Percentiles rank a stretch among this genome's conserved stretches.
Conservation (phyloP, 2,797 vertebrate species). For the Urosaurus nigricauda region DNA sequence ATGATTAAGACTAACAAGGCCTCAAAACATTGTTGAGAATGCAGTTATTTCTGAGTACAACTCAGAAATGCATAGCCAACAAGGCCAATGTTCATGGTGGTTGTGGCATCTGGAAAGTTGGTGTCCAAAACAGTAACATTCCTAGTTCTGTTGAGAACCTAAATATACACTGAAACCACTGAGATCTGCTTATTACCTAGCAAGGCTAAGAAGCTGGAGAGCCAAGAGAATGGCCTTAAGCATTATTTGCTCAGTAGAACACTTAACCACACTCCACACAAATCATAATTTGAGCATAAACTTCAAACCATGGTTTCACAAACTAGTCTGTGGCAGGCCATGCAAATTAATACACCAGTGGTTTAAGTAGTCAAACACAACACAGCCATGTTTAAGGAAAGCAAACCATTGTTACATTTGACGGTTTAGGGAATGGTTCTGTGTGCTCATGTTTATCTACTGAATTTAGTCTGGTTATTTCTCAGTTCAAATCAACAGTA, state of each 20-base stretch:
- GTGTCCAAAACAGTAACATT: not conserved
- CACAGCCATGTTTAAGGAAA: not conserved
- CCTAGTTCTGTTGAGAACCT: not conserved
- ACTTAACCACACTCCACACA: not conserved
- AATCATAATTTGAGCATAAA: not conserved
- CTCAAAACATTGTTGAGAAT: not conserved
- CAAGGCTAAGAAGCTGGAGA: not conserved
- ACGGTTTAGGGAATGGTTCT: not conserved
- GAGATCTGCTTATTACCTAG: not conserved
- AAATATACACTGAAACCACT: not conserved
- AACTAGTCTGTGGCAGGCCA: not conserved
- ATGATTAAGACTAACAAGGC: not conserved
- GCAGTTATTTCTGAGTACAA: not conserved
- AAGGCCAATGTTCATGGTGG: no score
- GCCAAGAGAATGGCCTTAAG: not conserved
- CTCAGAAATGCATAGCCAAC: not conserved
- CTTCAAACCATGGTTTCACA: not conserved
- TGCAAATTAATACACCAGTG: not conserved
- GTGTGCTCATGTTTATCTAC: not conserved
- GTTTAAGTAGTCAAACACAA: not conserved
- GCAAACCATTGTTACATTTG: not conserved
- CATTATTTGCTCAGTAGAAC: not conserved
- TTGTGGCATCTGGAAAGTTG: no score
- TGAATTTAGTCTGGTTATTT: no score
- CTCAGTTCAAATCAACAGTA: conserved; percentile 3